These are phyloP conservation scores for Periophthalmus modestus DNA, from an alignment of 2,113 vertebrate species.

Conservation along the genomic window DNA sequence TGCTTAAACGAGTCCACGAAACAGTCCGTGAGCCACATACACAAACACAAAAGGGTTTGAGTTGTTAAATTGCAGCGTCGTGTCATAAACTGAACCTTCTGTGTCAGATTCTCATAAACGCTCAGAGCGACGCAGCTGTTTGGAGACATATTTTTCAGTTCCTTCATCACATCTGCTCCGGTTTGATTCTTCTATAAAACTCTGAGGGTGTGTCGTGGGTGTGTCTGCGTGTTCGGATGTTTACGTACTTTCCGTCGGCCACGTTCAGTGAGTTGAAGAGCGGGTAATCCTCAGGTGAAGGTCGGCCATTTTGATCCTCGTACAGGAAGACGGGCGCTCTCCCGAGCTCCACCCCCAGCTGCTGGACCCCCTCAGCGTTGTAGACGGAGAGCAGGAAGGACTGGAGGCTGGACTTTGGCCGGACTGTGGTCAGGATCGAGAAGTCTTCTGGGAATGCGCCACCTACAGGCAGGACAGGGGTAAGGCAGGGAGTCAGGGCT, in stretches of 20 bases:
- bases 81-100: not conserved
- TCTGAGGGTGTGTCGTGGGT: not conserved
- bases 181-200: constrained; percentile 3
- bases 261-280: constrained; percentile 91
- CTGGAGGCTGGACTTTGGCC: constrained; percentile 90
- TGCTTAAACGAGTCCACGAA: too few species aligned
- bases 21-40: too few species aligned
- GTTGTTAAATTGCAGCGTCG: too few species aligned
- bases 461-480: constrained; percentile 64
- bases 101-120: too few species aligned
- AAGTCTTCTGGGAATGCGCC: constrained; percentile 94
- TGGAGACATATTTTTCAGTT: not conserved
- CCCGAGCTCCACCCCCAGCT: constrained; percentile 93
- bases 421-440: constrained; percentile 94
- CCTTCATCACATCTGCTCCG: constrained; percentile 3
- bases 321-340: constrained; percentile 94
- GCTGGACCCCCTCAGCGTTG: constrained; percentile 90
- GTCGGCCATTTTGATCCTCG: constrained; percentile 93
- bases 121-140: not conserved
- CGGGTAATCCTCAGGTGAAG: constrained; percentile 92
- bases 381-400: constrained; percentile 96
- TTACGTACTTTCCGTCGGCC: constrained; percentile 93
- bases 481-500: not conserved
- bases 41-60: too few species aligned
- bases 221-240: not conserved